These are phyloP conservation scores for Herpetotheres cachinnans DNA, from an alignment of 2,113 vertebrate species.

Conservation along the genomic window DNA sequence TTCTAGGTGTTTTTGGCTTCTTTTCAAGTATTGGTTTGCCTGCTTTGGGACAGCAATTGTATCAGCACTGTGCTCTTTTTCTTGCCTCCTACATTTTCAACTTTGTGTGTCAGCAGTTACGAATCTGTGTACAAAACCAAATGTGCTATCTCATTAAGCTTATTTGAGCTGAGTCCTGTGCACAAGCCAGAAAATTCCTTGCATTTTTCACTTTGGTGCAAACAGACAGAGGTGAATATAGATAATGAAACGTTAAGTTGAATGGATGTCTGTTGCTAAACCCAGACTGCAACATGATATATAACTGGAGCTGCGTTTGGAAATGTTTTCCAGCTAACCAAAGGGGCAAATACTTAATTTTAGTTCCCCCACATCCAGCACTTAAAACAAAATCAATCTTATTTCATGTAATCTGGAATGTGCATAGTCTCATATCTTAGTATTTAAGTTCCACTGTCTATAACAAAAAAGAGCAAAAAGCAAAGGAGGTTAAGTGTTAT, in stretches of 20 bases:
- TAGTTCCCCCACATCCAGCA: background rate
- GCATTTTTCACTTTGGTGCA: constrained; percentile 57
- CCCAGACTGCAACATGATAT: background rate
- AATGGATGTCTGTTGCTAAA: background rate
- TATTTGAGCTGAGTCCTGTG: background rate
- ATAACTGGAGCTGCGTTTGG: background rate
- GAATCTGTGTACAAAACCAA: background rate
- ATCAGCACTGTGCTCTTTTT: background rate
- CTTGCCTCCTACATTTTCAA: background rate
- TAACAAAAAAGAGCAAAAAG: background rate
- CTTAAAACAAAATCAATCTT: constrained; percentile 24
- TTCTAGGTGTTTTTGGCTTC: background rate
- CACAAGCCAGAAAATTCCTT: constrained; percentile 58
- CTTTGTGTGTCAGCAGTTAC: background rate
- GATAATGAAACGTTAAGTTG: background rate
- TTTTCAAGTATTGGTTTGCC: background rate
- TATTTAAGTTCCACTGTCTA: background rate
- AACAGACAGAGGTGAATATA: constrained; percentile 34
- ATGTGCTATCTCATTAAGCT: constrained; percentile 18
- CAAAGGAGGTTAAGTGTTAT: background rate
- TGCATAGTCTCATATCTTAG: background rate
- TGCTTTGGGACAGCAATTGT: background rate
- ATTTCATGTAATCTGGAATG: background rate
- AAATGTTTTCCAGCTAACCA: background rate
- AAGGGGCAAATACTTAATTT: background rate